Evolutionary conservation across 1,140 invertebrate genomes (phyloP).

Genomic region (Cylas formicarius): DNA sequence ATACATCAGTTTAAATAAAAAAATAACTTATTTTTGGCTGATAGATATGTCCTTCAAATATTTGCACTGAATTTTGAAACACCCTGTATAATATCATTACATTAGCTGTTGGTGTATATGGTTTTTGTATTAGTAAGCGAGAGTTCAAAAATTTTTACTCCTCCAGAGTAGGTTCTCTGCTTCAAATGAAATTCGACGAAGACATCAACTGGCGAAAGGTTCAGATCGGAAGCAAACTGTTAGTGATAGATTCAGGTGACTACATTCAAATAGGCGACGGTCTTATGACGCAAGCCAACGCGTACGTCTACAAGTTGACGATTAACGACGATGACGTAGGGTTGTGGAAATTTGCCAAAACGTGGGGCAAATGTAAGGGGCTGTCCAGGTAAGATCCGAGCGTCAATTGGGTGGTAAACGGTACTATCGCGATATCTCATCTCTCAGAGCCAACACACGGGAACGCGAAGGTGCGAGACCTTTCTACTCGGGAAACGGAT

Average conservation of each 20-base stretch:
- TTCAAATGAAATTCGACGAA: slow-evolving; percentile 21
- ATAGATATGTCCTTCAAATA: too few relatives aligned
- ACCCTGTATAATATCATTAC: too few relatives aligned
- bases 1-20: too few relatives aligned
- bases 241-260: slow-evolving; percentile 19
- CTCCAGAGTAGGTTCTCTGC: slow-evolving; percentile 19
- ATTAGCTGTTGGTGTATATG: too few relatives aligned
- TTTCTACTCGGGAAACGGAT: slow-evolving; percentile 26
- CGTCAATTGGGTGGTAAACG: not conserved
- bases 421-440: not conserved
- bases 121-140: too few relatives aligned
- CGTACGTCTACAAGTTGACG: slow-evolving; percentile 33
- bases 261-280: slow-evolving; percentile 23
- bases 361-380: slow-evolving; percentile 60
- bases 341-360: slow-evolving; percentile 76
- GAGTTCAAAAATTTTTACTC: too few relatives aligned
- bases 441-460: slow-evolving; percentile 1
- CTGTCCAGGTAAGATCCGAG: slow-evolving; percentile 58
- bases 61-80: too few relatives aligned
- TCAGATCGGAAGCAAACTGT: slow-evolving; percentile 15
- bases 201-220: slow-evolving; percentile 8
- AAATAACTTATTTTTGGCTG: too few relatives aligned
- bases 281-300: not conserved
- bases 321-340: slow-evolving; percentile 73
- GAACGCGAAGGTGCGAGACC: slow-evolving; percentile 15